Evolutionary conservation across 2,797 vertebrate species (phyloP).

Genomic region (Myiothlypis chrysogaster): DNA sequence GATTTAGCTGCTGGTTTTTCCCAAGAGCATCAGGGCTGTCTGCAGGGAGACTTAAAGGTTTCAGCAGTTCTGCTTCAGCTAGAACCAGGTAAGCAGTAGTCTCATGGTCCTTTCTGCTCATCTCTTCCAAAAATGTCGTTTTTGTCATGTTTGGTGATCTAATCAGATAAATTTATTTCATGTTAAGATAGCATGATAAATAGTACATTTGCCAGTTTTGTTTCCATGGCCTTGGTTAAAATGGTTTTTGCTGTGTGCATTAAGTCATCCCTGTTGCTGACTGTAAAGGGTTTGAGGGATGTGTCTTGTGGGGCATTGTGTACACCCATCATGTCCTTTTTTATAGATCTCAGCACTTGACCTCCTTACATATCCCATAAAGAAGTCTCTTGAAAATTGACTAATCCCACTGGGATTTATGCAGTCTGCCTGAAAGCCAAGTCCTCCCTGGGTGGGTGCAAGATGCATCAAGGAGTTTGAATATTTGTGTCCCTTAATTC

Average conservation of each 20-base stretch:
- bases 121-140: not conserved
- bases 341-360: not conserved
- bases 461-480: not conserved
- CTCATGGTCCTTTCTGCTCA: not conserved
- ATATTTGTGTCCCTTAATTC: not conserved
- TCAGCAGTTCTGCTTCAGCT: not conserved
- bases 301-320: not conserved
- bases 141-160: not conserved
- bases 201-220: not conserved
- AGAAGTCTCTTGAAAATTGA: not conserved
- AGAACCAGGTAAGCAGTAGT: not conserved
- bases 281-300: not conserved
- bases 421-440: not conserved
- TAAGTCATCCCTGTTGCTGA: not conserved
- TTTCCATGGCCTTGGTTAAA: not conserved
- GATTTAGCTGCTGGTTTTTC: not conserved
- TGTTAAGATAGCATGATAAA: not conserved
- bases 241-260: not conserved
- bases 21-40: not conserved
- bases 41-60: not conserved
- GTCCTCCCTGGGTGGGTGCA: not conserved
- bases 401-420: slow-evolving; percentile 2
- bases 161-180: not conserved
- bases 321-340: not conserved
- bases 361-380: not conserved